Percentiles rank a stretch among this genome's conserved stretches.
Conservation (phyloP, 23 tunicate species). For the Trididemnum nubilum region DNA sequence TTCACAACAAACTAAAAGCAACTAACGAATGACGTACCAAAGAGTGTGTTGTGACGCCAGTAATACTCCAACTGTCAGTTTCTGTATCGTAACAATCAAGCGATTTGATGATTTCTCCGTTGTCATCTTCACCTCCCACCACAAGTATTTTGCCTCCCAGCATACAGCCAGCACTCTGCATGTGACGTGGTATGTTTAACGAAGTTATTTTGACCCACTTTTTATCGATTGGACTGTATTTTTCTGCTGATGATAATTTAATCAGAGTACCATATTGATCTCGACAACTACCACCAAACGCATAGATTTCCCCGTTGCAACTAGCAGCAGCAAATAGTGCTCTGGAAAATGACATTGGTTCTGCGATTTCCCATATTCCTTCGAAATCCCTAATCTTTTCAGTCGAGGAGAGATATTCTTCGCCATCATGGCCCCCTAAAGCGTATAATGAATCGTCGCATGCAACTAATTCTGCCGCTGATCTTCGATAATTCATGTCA, state of each 20-base stretch:
- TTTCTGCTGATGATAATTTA: not conserved
- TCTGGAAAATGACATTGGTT: not conserved
- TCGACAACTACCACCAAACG: not conserved
- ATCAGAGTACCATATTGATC: not conserved
- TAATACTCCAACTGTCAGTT: not conserved
- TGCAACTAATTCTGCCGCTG: no score
- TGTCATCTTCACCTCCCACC: not conserved
- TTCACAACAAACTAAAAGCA: no score
- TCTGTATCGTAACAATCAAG: not conserved
- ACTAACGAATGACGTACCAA: no score
- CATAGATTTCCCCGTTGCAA: not conserved
- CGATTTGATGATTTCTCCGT: not conserved
- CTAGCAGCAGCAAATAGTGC: not conserved
- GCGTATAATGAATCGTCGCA: not conserved
- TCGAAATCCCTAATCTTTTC: not conserved
- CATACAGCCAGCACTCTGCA: not conserved
- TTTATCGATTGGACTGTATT: not conserved
- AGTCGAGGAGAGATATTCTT: not conserved
- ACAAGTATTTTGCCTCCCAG: not conserved
- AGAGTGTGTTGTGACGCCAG: no score
- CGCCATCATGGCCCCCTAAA: not conserved
- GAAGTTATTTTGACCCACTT: not conserved
- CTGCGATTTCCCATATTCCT: not conserved
- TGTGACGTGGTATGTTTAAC: not conserved
- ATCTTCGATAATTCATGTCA: no score